phyloP scores from a whole-genome alignment of 2,113 vertebrate species.

The Eclectus roratus region DNA sequence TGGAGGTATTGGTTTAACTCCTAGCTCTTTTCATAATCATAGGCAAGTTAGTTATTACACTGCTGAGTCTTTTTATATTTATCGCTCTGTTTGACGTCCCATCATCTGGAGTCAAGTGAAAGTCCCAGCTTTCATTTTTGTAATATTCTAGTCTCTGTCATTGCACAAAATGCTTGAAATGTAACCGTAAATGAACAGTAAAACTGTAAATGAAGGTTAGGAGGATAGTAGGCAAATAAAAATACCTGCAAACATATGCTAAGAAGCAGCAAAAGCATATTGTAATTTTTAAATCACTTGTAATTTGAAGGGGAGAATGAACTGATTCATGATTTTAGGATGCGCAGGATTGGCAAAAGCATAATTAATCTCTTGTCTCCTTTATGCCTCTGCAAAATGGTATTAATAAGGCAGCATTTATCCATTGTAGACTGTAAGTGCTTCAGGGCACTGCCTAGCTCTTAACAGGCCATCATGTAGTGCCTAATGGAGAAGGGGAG shows the following conservation, averaged over 20 bases:
- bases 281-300: neutral
- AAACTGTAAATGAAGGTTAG: neutral
- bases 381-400: neutral
- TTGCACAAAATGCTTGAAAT: neutral
- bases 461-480: neutral
- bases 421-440: neutral
- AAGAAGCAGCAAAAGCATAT: neutral
- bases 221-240: neutral
- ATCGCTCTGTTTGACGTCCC: neutral
- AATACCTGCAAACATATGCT: neutral
- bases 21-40: neutral
- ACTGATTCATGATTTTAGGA: neutral
- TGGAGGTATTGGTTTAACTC: neutral
- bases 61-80: neutral
- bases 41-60: neutral
- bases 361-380: neutral
- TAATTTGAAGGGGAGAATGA: neutral
- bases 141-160: neutral
- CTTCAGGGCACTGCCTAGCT: neutral
- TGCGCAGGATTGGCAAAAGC: neutral
- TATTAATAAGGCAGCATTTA: neutral
- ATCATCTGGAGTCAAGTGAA: slow-evolving; percentile 12
- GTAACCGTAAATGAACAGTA: neutral
- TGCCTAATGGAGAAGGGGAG: neutral
- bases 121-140: neutral